These are phyloP conservation scores for Hycleus cichorii DNA, from an alignment of 1,140 invertebrate genomes.

Conservation along the genomic window DNA sequence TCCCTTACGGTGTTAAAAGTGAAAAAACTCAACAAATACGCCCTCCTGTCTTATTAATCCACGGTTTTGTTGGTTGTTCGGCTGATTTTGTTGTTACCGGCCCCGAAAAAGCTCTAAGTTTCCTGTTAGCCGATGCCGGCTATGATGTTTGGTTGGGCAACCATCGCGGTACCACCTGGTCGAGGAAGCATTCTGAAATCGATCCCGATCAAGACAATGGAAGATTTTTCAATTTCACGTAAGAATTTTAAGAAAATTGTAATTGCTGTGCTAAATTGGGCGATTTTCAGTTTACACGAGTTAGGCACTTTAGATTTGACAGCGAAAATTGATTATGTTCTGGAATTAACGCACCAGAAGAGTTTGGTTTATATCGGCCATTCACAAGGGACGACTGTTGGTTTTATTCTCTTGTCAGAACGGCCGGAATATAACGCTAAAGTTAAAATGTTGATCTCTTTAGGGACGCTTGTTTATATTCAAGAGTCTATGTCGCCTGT, in stretches of 20 bases:
- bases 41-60: constrained; percentile 46
- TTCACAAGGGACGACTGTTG: constrained; percentile 51
- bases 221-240: constrained; percentile 5
- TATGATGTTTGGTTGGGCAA: constrained; percentile 65
- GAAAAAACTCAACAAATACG: constrained; percentile 32
- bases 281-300: constrained; percentile 51
- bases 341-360: constrained; percentile 42
- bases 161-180: constrained; percentile 35
- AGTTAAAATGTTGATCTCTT: constrained; percentile 44
- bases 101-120: constrained; percentile 41
- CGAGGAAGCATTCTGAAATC: constrained; percentile 3
- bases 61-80: constrained; percentile 58
- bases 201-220: constrained; percentile 1
- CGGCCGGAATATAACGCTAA: constrained; percentile 49
- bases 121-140: constrained; percentile 52
- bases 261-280: constrained; percentile 42
- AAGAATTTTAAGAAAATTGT: too few relatives aligned
- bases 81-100: constrained; percentile 33
- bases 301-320: constrained; percentile 57
- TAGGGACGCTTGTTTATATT: constrained; percentile 53
- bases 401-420: constrained; percentile 46
- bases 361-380: constrained; percentile 50
- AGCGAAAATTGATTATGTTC: constrained; percentile 51
- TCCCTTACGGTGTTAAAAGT: constrained; percentile 41
- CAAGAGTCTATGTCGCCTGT: not conserved